Base-by-base conservation (phyloP, 2,888 invertebrate species). In the Maniola hyperantus region DNA sequence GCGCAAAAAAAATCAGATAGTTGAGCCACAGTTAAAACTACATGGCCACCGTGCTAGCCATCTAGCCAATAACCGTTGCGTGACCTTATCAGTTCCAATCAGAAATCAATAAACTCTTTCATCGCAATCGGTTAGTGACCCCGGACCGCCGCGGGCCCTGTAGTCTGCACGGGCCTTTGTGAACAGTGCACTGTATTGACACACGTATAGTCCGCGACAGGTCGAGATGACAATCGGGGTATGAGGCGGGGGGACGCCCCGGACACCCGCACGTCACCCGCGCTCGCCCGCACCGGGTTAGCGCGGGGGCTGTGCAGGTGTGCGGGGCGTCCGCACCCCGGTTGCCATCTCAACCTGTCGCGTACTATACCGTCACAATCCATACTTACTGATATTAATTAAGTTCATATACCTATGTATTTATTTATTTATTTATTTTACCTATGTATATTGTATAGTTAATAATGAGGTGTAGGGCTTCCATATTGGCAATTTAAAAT, bases 41-140 rank as follows among this genome's bases (percentile, higher is more conserved):
- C 15, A 10, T 10, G 26, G n/a, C 15, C n/a, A n/a, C 13, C 8
- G 36, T 36, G 7, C n/a, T 26, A 33, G 26, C 13, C 20, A 58
- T 2, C n/a, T 26, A 33, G 26, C 13, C 20, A 58, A 44, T 34
- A 53, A 36, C 55, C 2, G 55, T 18, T 18, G 39, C 55, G 39
- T 39, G 39, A 55, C 39, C 55, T 55, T 59, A 46, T 59, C 44
- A 33, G 15, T 15, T 33, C 42, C 20, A 18, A 65, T 34, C 48
- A 59, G 42, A 44, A 66, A 64, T 64, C 69, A 64, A 64, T 69
- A 66, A 65, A 55, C 65, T 66, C 66, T 66, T 70, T 68, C 61
- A 64, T 63, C 53, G 48, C 60, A 72, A 68, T 72, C 72, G 68
- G 69, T 72, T 73, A 72, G 70, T 72, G 72, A 72, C 72, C 73